Evolutionary conservation across 2,113 vertebrate species (phyloP).

Genomic region (Nannospalax galili): DNA sequence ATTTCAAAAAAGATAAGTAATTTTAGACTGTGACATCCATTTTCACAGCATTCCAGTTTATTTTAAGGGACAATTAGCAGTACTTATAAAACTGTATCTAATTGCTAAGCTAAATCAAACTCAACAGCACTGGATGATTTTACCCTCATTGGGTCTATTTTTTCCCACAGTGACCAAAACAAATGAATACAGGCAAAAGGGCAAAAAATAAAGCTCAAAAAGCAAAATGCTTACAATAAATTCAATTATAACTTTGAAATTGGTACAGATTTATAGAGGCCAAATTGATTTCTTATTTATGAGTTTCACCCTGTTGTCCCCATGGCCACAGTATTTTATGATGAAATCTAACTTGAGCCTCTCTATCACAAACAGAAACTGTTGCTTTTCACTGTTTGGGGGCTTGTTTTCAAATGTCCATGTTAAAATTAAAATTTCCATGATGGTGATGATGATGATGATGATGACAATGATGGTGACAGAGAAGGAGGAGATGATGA

Average conservation of each 20-base stretch:
- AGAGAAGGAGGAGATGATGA: background rate
- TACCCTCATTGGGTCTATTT: conserved; percentile 48
- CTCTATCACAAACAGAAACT: background rate
- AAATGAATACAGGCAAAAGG: conserved; percentile 7
- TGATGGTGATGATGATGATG: background rate
- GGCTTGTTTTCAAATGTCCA: background rate
- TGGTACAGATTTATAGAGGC: background rate
- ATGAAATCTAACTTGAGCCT: background rate
- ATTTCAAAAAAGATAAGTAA: conserved; percentile 79
- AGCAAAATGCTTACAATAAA: conserved; percentile 53
- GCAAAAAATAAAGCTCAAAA: conserved; percentile 52
- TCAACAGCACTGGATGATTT: conserved; percentile 38
- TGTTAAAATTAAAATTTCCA: background rate
- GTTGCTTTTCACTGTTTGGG: background rate
- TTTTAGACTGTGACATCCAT: conserved; percentile 75
- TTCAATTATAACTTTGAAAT: conserved; percentile 53
- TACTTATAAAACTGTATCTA: conserved; percentile 72
- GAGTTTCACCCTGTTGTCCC: background rate
- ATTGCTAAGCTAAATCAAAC: conserved; percentile 71
- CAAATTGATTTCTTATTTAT: conserved; percentile 2
- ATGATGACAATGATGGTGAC: background rate
- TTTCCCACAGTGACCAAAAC: conserved; percentile 69
- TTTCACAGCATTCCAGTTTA: conserved; percentile 75
- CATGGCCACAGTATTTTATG: background rate
- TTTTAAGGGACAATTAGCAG: conserved; percentile 80